phyloP scores from a whole-genome alignment of 2,113 vertebrate species.

The Limanda limanda region DNA sequence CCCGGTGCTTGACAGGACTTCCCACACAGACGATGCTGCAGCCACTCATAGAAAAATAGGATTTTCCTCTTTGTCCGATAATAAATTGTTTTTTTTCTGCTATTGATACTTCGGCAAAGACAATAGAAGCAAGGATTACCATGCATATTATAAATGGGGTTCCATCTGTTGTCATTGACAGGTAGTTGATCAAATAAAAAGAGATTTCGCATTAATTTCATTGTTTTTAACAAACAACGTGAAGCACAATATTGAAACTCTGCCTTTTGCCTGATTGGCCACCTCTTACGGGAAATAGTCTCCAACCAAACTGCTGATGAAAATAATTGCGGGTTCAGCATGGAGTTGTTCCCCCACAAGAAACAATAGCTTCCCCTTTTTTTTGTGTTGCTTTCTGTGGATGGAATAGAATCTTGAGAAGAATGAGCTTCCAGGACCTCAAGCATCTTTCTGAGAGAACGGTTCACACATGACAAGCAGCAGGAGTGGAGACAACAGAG shows the following conservation, averaged over 20 bases:
- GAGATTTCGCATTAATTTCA: too few species aligned
- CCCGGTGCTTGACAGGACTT: slow-evolving; percentile 51
- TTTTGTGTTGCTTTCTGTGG: background rate
- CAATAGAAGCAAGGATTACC: too few species aligned
- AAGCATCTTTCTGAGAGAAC: background rate
- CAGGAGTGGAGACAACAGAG: background rate
- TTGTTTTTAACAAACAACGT: too few species aligned
- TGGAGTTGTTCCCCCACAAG: background rate
- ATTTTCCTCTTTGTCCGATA: slow-evolving; percentile 55
- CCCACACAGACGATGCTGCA: slow-evolving; percentile 52
- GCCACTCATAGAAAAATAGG: slow-evolving; percentile 55
- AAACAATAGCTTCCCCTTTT: background rate
- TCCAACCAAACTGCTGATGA: background rate
- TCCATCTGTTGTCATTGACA: too few species aligned
- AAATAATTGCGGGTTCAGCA: background rate
- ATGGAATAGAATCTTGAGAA: background rate
- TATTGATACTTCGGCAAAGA: too few species aligned
- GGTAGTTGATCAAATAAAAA: too few species aligned
- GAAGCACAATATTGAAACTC: background rate
- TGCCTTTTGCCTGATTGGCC: background rate
- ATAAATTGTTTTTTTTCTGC: background rate
- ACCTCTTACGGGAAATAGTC: background rate
- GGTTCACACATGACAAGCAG: background rate
- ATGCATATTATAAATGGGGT: too few species aligned
- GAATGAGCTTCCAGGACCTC: too few species aligned